Base-by-base conservation (phyloP, 2,888 invertebrate genomes). In the Brachylomia viminalis region DNA sequence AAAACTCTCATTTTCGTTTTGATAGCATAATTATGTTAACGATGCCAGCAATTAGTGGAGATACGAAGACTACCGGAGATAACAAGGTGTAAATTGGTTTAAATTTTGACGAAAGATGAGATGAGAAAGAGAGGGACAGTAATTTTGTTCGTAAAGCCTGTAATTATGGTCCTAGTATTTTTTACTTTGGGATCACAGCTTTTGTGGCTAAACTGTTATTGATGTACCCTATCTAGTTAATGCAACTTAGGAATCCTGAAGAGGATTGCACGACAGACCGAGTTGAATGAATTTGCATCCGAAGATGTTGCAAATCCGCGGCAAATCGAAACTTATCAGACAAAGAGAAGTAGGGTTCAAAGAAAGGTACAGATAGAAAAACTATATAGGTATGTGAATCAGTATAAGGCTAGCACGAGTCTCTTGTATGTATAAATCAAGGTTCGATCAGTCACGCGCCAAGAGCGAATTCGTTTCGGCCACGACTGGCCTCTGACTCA, bases 401-500 rank as follows among this genome's bases (percentile, higher is more conserved):
- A 66, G 52, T 52, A 42, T 56, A 71, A 68, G 65, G 61, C 47
- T 59, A 62, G 59, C 72, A 75, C 72, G 61, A 77, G 72, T 73
- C 68, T 62, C 52, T 70, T 77, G 33, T 71, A 72, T 74, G 33
- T 75, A 77, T 90, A 92, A 91, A 91, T 91, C 90, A 87, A 89
- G 87, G 85, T 72, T 75, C 82, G 85, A 94, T 94, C 94, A 87
- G 94, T 90, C 91, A 92, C 91, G 91, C 91, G 85, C 88, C 89
- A 87, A 86, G 88, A 86, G 89, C 80, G 79, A 86, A 92, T 94
- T 93, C 91, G 94, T 92, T 92, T 86, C 93, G 91, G 90, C 84
- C 91, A 89, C 90, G 90, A 79, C 61, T 38, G 78, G 89, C 86
- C 79, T 84, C 88, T 86, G 87, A 88, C 81, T 87, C 88, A 88